These are phyloP conservation scores for Drosophila ohnishii DNA, from an alignment of 1,140 invertebrate genomes.

Conservation along the genomic window DNA sequence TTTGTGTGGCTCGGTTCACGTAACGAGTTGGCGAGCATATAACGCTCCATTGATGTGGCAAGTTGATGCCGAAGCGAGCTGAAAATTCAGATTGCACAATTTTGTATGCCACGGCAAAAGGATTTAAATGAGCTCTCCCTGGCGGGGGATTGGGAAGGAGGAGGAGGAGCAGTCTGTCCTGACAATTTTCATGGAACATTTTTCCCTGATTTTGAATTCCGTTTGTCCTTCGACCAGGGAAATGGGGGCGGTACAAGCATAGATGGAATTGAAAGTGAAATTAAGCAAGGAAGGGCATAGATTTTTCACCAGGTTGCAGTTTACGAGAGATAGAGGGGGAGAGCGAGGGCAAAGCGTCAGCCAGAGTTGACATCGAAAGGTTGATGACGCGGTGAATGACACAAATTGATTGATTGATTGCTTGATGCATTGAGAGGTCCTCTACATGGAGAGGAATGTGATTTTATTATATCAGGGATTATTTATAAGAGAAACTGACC, in stretches of 20 bases:
- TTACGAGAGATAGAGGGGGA: background rate
- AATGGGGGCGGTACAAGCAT: conserved; percentile 8
- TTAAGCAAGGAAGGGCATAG: conserved; percentile 25
- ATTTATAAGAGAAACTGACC: too few relatives aligned
- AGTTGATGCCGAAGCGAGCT: conserved; percentile 34
- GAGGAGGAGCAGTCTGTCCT: background rate
- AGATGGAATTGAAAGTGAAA: conserved; percentile 45
- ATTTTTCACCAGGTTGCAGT: conserved; percentile 24
- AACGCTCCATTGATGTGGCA: conserved; percentile 54
- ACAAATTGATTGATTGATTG: conserved; percentile 29
- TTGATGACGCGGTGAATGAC: conserved; percentile 32
- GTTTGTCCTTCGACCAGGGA: conserved; percentile 20
- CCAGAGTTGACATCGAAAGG: conserved; percentile 20
- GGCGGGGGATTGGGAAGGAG: background rate
- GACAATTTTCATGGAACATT: conserved; percentile 43
- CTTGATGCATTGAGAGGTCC: conserved; percentile 10
- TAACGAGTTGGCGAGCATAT: conserved; percentile 49
- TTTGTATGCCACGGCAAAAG: conserved; percentile 37
- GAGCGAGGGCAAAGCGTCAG: background rate
- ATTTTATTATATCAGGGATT: too few relatives aligned
- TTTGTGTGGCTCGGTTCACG: conserved; percentile 31
- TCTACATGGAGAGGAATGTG: background rate
- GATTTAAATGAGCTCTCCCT: conserved; percentile 45
- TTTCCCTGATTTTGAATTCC: conserved; percentile 50
- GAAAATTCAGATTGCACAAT: conserved; percentile 39